Evolutionary conservation across 2,888 invertebrate genomes (phyloP).

Genomic region (Galerucella calmariensis): DNA sequence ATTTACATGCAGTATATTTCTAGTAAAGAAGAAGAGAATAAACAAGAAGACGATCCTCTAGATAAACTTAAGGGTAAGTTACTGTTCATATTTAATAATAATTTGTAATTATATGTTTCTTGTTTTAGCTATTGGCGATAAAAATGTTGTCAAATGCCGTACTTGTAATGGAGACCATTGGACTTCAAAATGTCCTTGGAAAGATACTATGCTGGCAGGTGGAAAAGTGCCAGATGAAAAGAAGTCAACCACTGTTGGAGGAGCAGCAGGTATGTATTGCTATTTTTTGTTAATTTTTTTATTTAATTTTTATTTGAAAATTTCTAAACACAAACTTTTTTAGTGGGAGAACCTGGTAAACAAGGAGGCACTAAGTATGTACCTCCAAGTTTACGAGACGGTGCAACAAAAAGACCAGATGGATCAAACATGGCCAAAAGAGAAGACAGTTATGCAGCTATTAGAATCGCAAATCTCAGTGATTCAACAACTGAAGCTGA

Average conservation of each 20-base stretch:
- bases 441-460: constrained; percentile 85
- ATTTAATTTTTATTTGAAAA: neutral
- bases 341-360: constrained; percentile 55
- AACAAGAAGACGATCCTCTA: constrained; percentile 82
- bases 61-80: constrained; percentile 80
- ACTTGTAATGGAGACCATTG: constrained; percentile 97
- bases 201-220: constrained; percentile 84
- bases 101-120: constrained; percentile 27
- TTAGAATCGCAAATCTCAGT: constrained; percentile 96
- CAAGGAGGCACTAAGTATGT: constrained; percentile 79
- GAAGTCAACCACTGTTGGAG: constrained; percentile 63
- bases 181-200: constrained; percentile 98
- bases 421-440: constrained; percentile 74
- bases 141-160: constrained; percentile 85
- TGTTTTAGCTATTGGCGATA: constrained; percentile 65
- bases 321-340: constrained; percentile 2
- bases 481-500: constrained; percentile 96
- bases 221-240: constrained; percentile 71
- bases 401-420: constrained; percentile 76
- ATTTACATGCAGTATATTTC: constrained; percentile 94
- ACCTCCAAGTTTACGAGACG: constrained; percentile 90
- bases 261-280: constrained; percentile 44
- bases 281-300: neutral
- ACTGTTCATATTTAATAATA: neutral
- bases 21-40: constrained; percentile 88